phyloP scores from a whole-genome alignment of 2,797 vertebrate genomes.

The Phrynocephalus forsythii region DNA sequence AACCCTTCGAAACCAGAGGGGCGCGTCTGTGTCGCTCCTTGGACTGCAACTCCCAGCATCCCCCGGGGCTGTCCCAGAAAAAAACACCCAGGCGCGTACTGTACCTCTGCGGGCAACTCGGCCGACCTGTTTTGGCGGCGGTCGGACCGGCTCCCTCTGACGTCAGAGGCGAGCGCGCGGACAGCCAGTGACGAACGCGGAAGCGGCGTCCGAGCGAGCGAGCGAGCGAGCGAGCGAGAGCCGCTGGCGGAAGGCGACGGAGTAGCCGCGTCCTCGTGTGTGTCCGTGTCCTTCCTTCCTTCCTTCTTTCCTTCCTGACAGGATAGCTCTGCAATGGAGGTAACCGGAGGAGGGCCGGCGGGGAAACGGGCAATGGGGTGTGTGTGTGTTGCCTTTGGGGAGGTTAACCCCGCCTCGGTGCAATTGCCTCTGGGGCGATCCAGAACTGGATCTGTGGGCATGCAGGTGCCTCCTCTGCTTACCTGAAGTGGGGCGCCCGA shows the following conservation, averaged over 20 bases:
- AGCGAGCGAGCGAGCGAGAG: too few relatives aligned
- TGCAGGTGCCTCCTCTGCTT: not conserved
- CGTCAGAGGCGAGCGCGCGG: slow-evolving; percentile 10
- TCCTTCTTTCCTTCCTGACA: too few relatives aligned
- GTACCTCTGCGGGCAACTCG: too few relatives aligned
- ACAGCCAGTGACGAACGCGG: slow-evolving; percentile 67
- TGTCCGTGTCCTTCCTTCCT: not conserved
- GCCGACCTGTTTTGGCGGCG: not conserved
- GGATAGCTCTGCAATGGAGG: slow-evolving; percentile 58
- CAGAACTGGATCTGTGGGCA: too few relatives aligned
- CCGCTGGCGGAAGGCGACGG: not conserved
- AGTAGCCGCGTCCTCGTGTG: not conserved
- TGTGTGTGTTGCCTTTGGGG: not conserved
- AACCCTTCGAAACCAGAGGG: too few relatives aligned
- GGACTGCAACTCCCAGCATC: too few relatives aligned
- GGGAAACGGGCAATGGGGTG: too few relatives aligned
- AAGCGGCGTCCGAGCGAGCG: slow-evolving; percentile 27
- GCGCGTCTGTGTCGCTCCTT: not conserved
- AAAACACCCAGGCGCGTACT: too few relatives aligned
- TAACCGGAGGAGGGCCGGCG: slow-evolving; percentile 16
- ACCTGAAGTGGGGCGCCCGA: not conserved
- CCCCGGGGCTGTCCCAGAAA: too few relatives aligned
- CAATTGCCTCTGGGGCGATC: not conserved
- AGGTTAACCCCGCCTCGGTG: too few relatives aligned
- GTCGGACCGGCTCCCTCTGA: not conserved